Conservation (phyloP, 2,797 vertebrate genomes). For the Pelochelys cantorii region DNA sequence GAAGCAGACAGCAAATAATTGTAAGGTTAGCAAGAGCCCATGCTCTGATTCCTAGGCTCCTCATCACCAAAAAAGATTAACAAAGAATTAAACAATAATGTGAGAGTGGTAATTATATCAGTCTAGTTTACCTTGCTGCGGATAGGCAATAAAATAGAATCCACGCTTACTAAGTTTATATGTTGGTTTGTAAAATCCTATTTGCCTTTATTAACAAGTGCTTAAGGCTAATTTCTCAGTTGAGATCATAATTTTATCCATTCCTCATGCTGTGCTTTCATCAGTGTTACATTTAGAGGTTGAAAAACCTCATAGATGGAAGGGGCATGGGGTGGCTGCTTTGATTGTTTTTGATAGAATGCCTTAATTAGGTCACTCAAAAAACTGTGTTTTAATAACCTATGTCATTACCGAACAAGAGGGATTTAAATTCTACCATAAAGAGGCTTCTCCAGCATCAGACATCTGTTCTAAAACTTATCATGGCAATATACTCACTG, state of each 20-base stretch:
- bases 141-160: constrained; percentile 68
- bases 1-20: neutral
- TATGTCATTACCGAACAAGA: constrained; percentile 67
- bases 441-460: constrained; percentile 64
- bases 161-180: constrained; percentile 58
- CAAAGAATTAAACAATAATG: constrained; percentile 65
- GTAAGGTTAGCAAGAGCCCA: constrained; percentile 17
- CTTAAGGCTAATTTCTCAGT: constrained; percentile 77
- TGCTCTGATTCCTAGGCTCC: constrained; percentile 33
- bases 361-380: constrained; percentile 73
- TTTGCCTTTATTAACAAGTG: constrained; percentile 78
- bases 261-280: constrained; percentile 73
- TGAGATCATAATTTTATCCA: constrained; percentile 72
- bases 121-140: constrained; percentile 52
- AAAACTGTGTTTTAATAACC: constrained; percentile 78
- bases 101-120: constrained; percentile 60
- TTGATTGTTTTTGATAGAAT: constrained; percentile 73
- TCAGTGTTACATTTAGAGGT: constrained; percentile 39
- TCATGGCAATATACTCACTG: constrained; percentile 67
- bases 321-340: constrained; percentile 22
- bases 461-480: constrained; percentile 79
- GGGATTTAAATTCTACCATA: constrained; percentile 71
- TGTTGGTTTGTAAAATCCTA: constrained; percentile 74
- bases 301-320: constrained; percentile 56
- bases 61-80: constrained; percentile 21